Evolutionary conservation across 2,113 vertebrate species (phyloP), one percentile per base, ranked within the genome.

Genomic region (Sebastes fasciatus): DNA sequence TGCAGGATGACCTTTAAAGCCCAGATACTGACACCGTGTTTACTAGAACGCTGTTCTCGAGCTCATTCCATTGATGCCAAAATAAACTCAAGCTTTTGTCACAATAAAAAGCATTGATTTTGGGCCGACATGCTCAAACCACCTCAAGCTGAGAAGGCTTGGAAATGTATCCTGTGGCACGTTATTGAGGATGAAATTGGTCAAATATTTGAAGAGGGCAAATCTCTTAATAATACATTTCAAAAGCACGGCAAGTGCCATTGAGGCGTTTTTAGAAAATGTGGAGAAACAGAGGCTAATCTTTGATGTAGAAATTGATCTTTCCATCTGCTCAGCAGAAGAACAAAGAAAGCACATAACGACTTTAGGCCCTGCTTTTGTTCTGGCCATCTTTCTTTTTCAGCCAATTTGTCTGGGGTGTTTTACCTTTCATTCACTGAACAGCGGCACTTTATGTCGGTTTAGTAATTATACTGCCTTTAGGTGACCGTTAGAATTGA

Each of bases 1-100:
- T 74, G 62, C 62, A 64, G 66, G 51, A 46, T 88, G 79, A 85
- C 83, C 83, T 86, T 86, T 86, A 34, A 64, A 74, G 42, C 58
- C 58, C 42, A 70, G 52, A 83, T 2, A 34, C 72, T 74, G 73
- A 19, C 77, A 84, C 79, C 26, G 6, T 55, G 58, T 79, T 78
- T 34, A 54, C 26, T 14, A 62, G 52, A 75, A 75, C 5, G 68
- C 64, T 62, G 60, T 21, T 19, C 58, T 71, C 51, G 19, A 54
- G 51, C 40, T 3, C 58, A 73, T 34, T 45, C 7, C 62, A 64
- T 23, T 16, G n/a, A 77, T 74, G 60, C 61, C 21, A 40, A 70
- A 77, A 62, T 43, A 80, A 77, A 81, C 46, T 77, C 40, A 65
- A 7, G 60, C 73, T 74, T 82, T 74, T 69, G 26, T 64, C n/a